Percentiles rank a stretch among this genome's conserved stretches.
Evolutionary conservation across 2,797 vertebrate species (phyloP).

Genomic region (Rhynchonycteris naso): DNA sequence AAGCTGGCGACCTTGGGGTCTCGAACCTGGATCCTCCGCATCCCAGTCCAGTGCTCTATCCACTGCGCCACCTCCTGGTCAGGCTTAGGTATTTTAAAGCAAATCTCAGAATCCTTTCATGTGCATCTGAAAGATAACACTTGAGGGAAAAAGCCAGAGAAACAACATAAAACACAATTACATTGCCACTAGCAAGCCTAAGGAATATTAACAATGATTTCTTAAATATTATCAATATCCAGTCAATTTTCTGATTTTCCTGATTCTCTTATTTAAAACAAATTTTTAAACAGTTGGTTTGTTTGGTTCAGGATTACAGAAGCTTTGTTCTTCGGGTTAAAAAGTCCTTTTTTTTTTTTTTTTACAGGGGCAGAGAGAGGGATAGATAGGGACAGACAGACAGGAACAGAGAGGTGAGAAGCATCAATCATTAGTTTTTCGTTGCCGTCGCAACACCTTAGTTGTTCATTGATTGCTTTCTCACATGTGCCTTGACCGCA

Average conservation of each 20-base stretch:
- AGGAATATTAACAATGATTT: not conserved
- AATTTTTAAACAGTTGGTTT: not conserved
- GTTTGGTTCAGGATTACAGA: slow-evolving; percentile 51
- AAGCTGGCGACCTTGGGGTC: too few relatives aligned
- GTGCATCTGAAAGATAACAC: slow-evolving; percentile 23
- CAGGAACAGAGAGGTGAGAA: too few relatives aligned
- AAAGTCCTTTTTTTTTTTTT: too few relatives aligned
- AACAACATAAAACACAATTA: not conserved
- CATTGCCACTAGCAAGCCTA: not conserved
- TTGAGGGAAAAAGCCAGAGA: not conserved
- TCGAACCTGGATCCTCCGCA: too few relatives aligned
- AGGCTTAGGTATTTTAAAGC: slow-evolving; percentile 27
- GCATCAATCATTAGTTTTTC: too few relatives aligned
- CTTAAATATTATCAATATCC: slow-evolving; percentile 32
- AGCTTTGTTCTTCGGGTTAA: not conserved
- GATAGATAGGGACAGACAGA: too few relatives aligned
- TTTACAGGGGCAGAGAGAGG: too few relatives aligned
- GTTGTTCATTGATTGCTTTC: too few relatives aligned
- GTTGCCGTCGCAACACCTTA: too few relatives aligned
- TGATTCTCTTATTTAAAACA: not conserved
- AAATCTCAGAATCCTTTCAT: not conserved
- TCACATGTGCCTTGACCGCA: too few relatives aligned
- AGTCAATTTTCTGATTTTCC: slow-evolving; percentile 11
- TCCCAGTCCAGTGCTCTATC: too few relatives aligned
- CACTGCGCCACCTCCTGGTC: too few relatives aligned